phyloP scores from a whole-genome alignment of 2,113 vertebrate species.

The Himantopus leucocephalus region DNA sequence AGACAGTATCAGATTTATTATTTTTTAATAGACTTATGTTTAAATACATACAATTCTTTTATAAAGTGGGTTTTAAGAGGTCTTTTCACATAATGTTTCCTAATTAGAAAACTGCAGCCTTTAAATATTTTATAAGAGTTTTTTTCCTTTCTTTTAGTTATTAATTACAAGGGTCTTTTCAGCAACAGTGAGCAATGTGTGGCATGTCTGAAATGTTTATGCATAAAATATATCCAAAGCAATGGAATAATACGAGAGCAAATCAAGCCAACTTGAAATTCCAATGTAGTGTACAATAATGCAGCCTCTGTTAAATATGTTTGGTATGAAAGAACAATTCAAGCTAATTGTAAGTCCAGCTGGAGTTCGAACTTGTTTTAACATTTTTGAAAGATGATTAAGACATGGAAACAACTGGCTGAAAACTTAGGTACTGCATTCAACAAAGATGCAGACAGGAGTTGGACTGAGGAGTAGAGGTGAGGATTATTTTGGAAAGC shows the following conservation, averaged over 20 bases:
- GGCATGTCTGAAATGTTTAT: background rate
- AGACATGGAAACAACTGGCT: background rate
- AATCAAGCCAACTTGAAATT: constrained; percentile 6
- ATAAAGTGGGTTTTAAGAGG: background rate
- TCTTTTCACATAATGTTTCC: background rate
- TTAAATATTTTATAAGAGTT: background rate
- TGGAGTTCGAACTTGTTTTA: background rate
- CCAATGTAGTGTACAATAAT: background rate
- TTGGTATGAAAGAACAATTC: constrained; percentile 14
- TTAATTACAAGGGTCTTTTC: background rate
- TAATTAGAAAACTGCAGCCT: background rate
- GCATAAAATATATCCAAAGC: background rate
- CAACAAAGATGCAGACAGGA: background rate
- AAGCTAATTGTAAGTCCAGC: background rate
- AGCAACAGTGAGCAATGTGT: background rate
- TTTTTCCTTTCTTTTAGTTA: background rate
- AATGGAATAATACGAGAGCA: background rate
- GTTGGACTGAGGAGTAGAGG: background rate
- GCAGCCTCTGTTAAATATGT: background rate
- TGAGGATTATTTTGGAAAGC: background rate
- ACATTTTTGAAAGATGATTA: background rate
- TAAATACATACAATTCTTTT: background rate
- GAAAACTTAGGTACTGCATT: background rate
- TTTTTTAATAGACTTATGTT: background rate
- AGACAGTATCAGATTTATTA: background rate